A percentile compares a stretch with the other conserved stretches of the same genome.
Conservation (phyloP, 2,888 invertebrate species). For the Rhaphigaster nebulosa region DNA sequence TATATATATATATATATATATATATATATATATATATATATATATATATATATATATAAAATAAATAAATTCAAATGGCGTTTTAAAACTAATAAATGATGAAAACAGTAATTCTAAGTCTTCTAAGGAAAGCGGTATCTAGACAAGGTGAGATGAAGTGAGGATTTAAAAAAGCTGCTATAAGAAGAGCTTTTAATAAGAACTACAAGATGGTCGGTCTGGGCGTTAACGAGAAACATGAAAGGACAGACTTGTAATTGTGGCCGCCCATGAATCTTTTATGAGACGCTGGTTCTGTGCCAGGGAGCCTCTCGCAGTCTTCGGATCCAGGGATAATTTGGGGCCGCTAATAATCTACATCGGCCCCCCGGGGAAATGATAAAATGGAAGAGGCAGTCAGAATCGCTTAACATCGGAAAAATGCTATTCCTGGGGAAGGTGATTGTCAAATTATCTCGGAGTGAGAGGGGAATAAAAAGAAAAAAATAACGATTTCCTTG, state of each 20-base stretch:
- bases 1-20: too few relatives aligned
- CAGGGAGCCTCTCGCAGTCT: background rate
- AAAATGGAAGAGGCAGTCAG: conserved; percentile 15
- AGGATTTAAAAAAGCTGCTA: background rate
- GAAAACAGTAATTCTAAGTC: background rate
- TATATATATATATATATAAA: too few relatives aligned
- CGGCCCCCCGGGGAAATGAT: background rate
- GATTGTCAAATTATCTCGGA: conserved; percentile 12
- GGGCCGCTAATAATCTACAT: conserved; percentile 17
- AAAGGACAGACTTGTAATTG: conserved; percentile 39
- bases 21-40: too few relatives aligned
- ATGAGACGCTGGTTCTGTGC: background rate
- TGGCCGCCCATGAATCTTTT: conserved; percentile 31
- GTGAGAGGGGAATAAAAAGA: background rate
- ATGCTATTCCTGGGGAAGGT: background rate
- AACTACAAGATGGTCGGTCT: background rate
- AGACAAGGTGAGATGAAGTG: background rate
- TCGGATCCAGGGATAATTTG: background rate
- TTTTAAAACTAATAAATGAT: too few relatives aligned
- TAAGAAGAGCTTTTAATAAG: conserved; percentile 1
- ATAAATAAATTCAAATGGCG: too few relatives aligned
- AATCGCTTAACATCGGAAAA: conserved; percentile 17
- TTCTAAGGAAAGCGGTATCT: background rate
- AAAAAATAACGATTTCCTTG: background rate
- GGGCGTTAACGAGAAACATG: conserved; percentile 28